Evolutionary conservation across 2,113 vertebrate genomes (phyloP).

Genomic region (Sander vitreus): DNA sequence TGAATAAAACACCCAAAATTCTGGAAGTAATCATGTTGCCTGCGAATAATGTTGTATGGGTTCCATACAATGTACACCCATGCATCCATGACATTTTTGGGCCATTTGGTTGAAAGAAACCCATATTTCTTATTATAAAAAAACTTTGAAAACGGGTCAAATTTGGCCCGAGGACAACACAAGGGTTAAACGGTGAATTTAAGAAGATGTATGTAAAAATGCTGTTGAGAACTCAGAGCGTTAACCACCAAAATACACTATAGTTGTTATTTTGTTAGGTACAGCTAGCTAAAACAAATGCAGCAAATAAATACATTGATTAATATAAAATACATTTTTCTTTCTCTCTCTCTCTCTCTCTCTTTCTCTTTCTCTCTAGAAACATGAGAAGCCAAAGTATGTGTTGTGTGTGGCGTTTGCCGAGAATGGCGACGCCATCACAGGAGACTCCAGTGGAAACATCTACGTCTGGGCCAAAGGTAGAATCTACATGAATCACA

Average conservation of each 20-base stretch:
- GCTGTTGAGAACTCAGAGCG: no score
- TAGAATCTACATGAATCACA: slow-evolving; percentile 42
- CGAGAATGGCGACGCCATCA: slow-evolving; percentile 92
- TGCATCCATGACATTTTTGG: no score
- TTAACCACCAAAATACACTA: neutral
- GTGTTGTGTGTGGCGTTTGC: slow-evolving; percentile 91
- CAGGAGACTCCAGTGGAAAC: slow-evolving; percentile 93
- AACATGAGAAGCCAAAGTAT: slow-evolving; percentile 94
- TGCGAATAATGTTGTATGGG: no score
- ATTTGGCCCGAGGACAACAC: no score
- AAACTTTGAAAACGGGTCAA: no score
- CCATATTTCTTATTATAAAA: no score
- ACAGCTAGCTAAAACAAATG: neutral
- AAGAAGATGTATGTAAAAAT: no score
- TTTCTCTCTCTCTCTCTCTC: neutral
- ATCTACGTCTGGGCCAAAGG: slow-evolving; percentile 95
- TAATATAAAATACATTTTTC: neutral
- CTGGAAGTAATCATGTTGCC: no score
- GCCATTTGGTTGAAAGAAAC: no score
- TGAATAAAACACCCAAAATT: no score
- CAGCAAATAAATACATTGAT: neutral
- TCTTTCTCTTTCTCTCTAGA: slow-evolving; percentile 76
- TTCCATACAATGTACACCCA: no score
- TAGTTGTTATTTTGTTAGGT: neutral
- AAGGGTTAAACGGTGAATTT: no score